A percentile compares a stretch with the other conserved stretches of the same genome.
These are phyloP conservation scores for Sitodiplosis mosellana DNA, from an alignment of 1,140 invertebrate species.

Conservation along the genomic window DNA sequence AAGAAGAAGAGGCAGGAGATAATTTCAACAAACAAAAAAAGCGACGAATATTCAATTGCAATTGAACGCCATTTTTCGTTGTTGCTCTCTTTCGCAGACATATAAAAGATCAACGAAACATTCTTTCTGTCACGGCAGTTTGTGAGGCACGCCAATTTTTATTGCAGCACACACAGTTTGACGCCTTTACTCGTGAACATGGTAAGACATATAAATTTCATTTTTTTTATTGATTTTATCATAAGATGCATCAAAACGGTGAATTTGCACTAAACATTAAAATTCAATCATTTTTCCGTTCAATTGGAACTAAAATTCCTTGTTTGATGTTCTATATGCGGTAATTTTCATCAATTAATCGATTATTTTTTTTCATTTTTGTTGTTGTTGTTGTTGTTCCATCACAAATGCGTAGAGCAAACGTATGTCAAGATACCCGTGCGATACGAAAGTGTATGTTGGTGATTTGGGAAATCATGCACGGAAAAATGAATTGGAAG, in stretches of 20 bases:
- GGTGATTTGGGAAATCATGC: conserved; percentile 79
- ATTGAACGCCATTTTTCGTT: not conserved
- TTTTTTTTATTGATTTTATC: conserved; percentile 3
- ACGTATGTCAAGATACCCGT: conserved; percentile 53
- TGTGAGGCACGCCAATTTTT: not conserved
- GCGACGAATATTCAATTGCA: not conserved
- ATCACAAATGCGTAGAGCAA: conserved; percentile 2
- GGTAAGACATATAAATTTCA: not conserved
- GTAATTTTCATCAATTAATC: not conserved
- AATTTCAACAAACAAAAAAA: not conserved
- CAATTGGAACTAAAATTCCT: too few relatives aligned
- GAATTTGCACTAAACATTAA: too few relatives aligned
- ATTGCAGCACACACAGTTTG: not conserved
- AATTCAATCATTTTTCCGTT: too few relatives aligned
- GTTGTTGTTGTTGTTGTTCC: not conserved
- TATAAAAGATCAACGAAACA: not conserved
- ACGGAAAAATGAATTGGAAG: conserved; percentile 80
- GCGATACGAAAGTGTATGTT: conserved; percentile 92
- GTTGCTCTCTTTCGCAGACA: not conserved
- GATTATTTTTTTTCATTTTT: too few relatives aligned
- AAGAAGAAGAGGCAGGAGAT: too few relatives aligned
- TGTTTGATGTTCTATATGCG: too few relatives aligned
- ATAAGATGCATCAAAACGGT: too few relatives aligned
- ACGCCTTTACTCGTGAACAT: not conserved
- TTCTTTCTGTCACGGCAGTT: not conserved